A percentile compares a stretch with the other conserved stretches of the same genome.
Evolutionary conservation across 35 echinoderm and acorn worm genomes (phyloP).

Genomic region (Lytechinus pictus): DNA sequence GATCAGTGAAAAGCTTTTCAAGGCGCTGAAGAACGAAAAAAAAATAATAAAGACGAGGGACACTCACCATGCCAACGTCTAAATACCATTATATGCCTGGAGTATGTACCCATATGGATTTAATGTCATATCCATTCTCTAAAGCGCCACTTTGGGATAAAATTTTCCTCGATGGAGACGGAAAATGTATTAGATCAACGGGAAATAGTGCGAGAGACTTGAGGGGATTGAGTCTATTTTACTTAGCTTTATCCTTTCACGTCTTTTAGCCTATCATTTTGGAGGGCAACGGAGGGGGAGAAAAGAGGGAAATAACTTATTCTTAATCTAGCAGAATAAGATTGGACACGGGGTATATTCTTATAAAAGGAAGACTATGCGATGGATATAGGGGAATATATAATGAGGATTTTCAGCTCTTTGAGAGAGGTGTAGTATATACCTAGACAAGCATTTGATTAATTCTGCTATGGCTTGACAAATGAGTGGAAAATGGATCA

Average conservation of each 20-base stretch:
- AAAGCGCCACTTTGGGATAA: slow-evolving; percentile 1
- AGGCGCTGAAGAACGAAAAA: not conserved
- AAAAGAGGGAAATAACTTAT: not conserved
- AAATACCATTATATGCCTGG: not conserved
- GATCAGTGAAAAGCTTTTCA: too few relatives aligned
- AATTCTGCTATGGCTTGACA: too few relatives aligned
- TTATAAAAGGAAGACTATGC: not conserved
- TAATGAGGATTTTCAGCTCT: not conserved
- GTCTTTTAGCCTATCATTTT: not conserved
- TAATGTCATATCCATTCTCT: not conserved
- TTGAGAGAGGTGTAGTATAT: too few relatives aligned
- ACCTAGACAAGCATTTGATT: too few relatives aligned
- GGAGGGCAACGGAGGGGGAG: not conserved
- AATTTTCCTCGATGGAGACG: not conserved
- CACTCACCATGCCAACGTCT: not conserved
- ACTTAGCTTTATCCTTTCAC: not conserved
- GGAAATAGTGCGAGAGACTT: not conserved
- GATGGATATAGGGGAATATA: not conserved
- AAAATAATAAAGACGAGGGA: not conserved
- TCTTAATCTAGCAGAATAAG: not conserved
- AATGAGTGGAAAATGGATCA: too few relatives aligned
- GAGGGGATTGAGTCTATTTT: not conserved
- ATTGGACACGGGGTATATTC: not conserved
- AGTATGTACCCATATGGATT: not conserved
- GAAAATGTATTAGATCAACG: not conserved